These are phyloP conservation scores for Chiridota heheva DNA, from an alignment of 35 echinoderm and acorn worm species.

Conservation along the genomic window DNA sequence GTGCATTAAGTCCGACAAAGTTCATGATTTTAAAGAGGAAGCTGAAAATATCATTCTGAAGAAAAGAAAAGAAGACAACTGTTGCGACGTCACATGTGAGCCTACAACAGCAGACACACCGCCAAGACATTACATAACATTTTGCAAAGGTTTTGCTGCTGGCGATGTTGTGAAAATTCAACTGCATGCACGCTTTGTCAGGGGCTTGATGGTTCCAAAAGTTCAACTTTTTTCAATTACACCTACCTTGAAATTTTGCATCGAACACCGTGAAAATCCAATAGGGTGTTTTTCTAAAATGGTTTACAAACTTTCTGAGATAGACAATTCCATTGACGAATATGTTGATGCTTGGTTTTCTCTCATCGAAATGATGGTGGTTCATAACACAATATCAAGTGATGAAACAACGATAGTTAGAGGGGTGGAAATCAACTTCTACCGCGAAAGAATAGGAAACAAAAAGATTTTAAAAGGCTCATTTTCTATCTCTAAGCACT, in stretches of 20 bases:
- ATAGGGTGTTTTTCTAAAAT: conserved; percentile 72
- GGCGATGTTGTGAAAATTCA: conserved; percentile 76
- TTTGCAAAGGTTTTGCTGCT: conserved; percentile 30
- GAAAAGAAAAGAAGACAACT: conserved; percentile 9
- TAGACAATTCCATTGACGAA: neutral
- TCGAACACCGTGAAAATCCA: conserved; percentile 75
- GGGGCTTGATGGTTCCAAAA: conserved; percentile 59
- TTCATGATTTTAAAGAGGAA: neutral
- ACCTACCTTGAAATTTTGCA: conserved; percentile 69
- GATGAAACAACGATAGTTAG: conserved; percentile 41
- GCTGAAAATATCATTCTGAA: neutral
- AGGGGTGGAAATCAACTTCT: too few relatives aligned
- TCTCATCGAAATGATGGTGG: neutral
- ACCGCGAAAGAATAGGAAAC: too few relatives aligned
- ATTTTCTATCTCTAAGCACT: too few relatives aligned
- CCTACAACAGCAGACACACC: neutral
- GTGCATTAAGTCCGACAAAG: neutral
- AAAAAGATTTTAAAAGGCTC: too few relatives aligned
- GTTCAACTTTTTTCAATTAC: conserved; percentile 81
- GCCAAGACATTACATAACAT: conserved; percentile 54
- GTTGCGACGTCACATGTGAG: neutral
- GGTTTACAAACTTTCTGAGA: conserved; percentile 31
- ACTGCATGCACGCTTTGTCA: conserved; percentile 48
- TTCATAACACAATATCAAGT: conserved; percentile 31
- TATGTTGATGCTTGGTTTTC: conserved; percentile 23